Conservation (phyloP, 2,113 vertebrate species). For the Malurus alboscapulatus region DNA sequence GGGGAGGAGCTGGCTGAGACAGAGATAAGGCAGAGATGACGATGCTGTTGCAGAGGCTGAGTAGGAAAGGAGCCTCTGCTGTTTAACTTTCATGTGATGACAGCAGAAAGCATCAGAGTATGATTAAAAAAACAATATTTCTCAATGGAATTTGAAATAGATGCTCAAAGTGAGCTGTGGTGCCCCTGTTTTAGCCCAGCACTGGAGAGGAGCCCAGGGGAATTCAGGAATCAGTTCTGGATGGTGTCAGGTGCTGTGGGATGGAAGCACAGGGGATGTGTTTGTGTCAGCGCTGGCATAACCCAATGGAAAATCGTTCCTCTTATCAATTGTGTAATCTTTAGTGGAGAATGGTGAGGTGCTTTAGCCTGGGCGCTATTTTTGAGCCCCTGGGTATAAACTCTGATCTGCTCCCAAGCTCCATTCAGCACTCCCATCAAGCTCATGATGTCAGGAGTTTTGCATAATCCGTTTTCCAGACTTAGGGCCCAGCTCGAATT, state of each 20-base stretch:
- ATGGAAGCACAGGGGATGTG: rapidly evolving
- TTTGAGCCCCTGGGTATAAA: neutral
- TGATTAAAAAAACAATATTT: rapidly evolving
- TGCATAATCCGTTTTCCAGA: slow-evolving; percentile 51
- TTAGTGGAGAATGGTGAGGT: neutral
- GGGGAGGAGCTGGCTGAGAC: neutral
- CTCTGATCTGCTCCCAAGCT: neutral
- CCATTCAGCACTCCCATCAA: neutral
- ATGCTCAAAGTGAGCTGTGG: neutral
- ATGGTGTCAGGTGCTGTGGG: rapidly evolving
- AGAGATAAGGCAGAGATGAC: neutral
- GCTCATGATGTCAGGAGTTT: neutral
- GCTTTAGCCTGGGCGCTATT: neutral
- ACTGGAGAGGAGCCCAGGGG: rapidly evolving
- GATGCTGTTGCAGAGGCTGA: neutral
- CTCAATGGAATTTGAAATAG: neutral
- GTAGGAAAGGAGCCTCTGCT: neutral
- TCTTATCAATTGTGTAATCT: neutral
- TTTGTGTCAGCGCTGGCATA: neutral
- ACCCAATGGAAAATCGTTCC: neutral
- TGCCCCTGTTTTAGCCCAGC: neutral
- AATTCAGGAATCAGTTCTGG: neutral
- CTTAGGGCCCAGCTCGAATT: neutral
- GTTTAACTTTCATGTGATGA: neutral
- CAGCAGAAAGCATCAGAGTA: rapidly evolving